These are phyloP conservation scores for Drosophila conformis DNA, from an alignment of 2,888 invertebrate genomes.

Conservation along the genomic window DNA sequence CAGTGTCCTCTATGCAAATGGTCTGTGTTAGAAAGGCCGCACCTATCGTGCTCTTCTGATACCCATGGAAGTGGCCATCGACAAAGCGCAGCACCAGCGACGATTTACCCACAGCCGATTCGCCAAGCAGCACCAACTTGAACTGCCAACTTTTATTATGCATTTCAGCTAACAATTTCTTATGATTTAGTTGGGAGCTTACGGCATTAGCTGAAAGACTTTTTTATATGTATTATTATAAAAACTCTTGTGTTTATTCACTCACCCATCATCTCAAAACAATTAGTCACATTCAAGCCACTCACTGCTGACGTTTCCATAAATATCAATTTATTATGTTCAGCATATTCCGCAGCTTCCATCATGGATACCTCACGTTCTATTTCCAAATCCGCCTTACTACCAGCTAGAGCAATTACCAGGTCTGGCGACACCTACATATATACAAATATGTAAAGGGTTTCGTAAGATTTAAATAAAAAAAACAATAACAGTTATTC, in stretches of 20 bases:
- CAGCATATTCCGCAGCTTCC: constrained; percentile 40
- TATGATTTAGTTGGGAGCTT: neutral
- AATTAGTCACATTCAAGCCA: constrained; percentile 9
- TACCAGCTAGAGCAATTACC: constrained; percentile 42
- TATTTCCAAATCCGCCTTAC: constrained; percentile 35
- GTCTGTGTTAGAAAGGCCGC: constrained; percentile 99
- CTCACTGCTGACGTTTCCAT: constrained; percentile 36
- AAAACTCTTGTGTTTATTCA: neutral
- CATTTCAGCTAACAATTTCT: neutral
- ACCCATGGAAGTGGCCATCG: constrained; percentile 99
- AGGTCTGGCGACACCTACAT: constrained; percentile 4
- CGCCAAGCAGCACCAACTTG: constrained; percentile 98
- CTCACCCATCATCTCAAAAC: constrained; percentile 45
- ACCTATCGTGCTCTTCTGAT: constrained; percentile 99
- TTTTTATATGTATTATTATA: neutral
- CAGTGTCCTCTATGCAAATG: constrained; percentile 98
- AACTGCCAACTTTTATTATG: constrained; percentile 99
- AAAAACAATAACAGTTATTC: neutral
- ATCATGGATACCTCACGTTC: constrained; percentile 14
- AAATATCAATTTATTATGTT: constrained; percentile 24
- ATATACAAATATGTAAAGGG: neutral
- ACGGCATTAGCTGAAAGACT: constrained; percentile 26
- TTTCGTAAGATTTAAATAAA: neutral
- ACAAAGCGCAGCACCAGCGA: constrained; percentile 99
- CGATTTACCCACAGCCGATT: constrained; percentile 99